Conservation (phyloP, 2,888 invertebrate species). For the Lepidochrysops patricia region DNA sequence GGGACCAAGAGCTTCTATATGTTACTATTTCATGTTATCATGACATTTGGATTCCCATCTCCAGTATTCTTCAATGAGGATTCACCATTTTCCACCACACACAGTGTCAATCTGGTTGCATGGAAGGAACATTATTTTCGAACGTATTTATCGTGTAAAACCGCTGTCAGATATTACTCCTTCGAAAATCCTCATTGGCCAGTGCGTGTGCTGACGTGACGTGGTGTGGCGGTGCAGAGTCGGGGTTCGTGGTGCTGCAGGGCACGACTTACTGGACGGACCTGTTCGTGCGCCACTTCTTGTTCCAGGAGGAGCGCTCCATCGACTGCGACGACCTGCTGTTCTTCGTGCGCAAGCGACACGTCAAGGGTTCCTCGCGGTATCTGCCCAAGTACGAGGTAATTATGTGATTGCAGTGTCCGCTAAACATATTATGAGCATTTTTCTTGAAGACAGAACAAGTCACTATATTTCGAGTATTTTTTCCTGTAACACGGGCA, state of each 20-base stretch:
- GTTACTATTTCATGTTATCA: too few relatives aligned
- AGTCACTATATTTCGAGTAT: background rate
- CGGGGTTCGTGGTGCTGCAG: slow-evolving; percentile 93
- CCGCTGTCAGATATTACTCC: too few relatives aligned
- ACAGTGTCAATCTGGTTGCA: too few relatives aligned
- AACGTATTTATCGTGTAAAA: too few relatives aligned
- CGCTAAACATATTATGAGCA: slow-evolving; percentile 14
- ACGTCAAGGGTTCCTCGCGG: slow-evolving; percentile 89
- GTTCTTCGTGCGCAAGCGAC: slow-evolving; percentile 95
- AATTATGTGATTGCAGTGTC: too few relatives aligned
- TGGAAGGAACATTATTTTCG: too few relatives aligned
- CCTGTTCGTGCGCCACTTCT: slow-evolving; percentile 93
- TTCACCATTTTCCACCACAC: too few relatives aligned
- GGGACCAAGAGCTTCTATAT: too few relatives aligned
- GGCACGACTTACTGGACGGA: slow-evolving; percentile 97
- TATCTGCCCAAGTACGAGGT: slow-evolving; percentile 94
- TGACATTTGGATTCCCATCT: too few relatives aligned
- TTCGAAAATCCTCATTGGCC: too few relatives aligned
- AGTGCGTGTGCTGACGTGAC: background rate
- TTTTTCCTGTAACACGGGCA: background rate
- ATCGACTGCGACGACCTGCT: slow-evolving; percentile 95
- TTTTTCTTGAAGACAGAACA: background rate
- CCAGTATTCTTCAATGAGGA: too few relatives aligned
- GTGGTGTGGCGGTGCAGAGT: slow-evolving; percentile 72
- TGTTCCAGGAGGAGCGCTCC: slow-evolving; percentile 90